phyloP scores from a whole-genome alignment of 2,888 invertebrate genomes.

The Serrognathus titanus region DNA sequence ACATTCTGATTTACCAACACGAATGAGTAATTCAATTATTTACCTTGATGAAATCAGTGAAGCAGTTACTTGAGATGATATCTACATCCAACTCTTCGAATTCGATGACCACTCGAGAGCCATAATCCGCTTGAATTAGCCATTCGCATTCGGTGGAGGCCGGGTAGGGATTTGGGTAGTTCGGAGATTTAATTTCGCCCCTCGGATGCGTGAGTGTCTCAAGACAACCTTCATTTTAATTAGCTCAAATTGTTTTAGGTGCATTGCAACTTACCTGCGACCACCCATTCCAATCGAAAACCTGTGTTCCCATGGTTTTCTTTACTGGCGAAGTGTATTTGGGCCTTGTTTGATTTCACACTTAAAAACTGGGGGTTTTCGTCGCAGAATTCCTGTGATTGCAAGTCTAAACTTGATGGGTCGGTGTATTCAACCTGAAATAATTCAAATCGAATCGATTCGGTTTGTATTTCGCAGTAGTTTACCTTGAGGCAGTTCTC shows the following conservation, averaged over 20 bases:
- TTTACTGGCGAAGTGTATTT: slow-evolving; percentile 66
- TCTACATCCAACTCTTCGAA: slow-evolving; percentile 64
- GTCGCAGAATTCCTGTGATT: too few species aligned
- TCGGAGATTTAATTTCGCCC: slow-evolving; percentile 62
- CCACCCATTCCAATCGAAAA: slow-evolving; percentile 80
- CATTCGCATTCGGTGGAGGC: slow-evolving; percentile 66
- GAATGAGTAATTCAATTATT: neutral
- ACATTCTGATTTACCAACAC: neutral
- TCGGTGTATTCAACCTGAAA: slow-evolving; percentile 50
- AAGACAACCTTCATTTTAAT: slow-evolving; percentile 59
- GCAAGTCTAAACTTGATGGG: neutral
- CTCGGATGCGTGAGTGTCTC: slow-evolving; percentile 56
- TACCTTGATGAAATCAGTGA: slow-evolving; percentile 60
- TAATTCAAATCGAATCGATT: too few species aligned
- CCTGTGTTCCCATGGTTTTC: slow-evolving; percentile 55
- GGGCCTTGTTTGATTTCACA: slow-evolving; percentile 56
- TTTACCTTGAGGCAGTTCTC: slow-evolving; percentile 58
- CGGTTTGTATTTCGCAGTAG: neutral
- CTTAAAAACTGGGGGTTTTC: too few species aligned
- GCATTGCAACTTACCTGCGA: slow-evolving; percentile 52
- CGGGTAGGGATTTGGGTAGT: slow-evolving; percentile 60
- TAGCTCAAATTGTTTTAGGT: neutral
- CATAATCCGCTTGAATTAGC: slow-evolving; percentile 66
- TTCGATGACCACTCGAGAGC: slow-evolving; percentile 63
- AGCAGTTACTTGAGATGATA: slow-evolving; percentile 53